phyloP scores from a whole-genome alignment of 2,113 vertebrate genomes.

The Chrysochloris asiatica region DNA sequence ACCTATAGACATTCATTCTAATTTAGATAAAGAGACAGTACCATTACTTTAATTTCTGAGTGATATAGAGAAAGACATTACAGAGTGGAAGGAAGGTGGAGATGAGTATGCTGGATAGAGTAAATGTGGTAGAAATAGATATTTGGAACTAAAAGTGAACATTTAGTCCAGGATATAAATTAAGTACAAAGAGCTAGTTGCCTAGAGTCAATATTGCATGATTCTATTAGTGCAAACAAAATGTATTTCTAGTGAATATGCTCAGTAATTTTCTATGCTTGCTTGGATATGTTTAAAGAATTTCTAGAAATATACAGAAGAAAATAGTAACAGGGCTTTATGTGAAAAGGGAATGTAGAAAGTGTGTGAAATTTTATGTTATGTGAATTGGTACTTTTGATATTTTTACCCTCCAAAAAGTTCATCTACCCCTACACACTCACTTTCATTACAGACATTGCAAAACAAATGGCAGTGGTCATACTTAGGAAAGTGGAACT shows the following conservation, averaged over 20 bases:
- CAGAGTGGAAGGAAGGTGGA: not conserved
- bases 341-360: not conserved
- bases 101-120: constrained; percentile 4
- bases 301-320: constrained; percentile 45
- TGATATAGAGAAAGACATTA: not conserved
- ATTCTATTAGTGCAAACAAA: constrained; percentile 18
- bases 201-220: not conserved
- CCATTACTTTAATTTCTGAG: constrained; percentile 38
- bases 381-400: not conserved
- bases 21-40: not conserved
- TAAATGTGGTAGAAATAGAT: constrained; percentile 19
- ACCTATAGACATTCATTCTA: not conserved
- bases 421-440: not conserved
- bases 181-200: constrained; percentile 42
- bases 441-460: not conserved
- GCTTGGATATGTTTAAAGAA: not conserved
- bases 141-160: constrained; percentile 49
- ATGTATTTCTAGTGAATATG: constrained; percentile 32
- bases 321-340: constrained; percentile 39
- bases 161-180: constrained; percentile 44
- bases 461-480: not conserved
- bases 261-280: not conserved
- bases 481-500: not conserved
- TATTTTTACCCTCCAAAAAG: not conserved
- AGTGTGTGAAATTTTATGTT: constrained; percentile 34